Evolutionary conservation across 64 coral and sea anemone genomes (phyloP).

Genomic region (Montipora sp.): DNA sequence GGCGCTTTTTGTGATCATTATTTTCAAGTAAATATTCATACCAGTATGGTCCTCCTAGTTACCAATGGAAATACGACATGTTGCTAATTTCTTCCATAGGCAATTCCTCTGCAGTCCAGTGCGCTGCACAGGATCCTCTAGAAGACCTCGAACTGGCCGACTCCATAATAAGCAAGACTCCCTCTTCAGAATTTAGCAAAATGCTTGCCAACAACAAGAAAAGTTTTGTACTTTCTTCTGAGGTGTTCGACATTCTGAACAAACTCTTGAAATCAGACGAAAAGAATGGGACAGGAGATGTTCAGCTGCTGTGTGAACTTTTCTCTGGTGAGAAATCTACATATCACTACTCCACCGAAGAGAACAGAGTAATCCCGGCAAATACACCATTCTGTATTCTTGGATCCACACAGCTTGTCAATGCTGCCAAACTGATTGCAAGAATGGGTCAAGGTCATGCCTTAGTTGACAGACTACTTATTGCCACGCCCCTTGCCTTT

Average conservation of each 20-base stretch:
- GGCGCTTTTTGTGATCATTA: too few relatives aligned
- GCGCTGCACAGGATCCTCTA: slow-evolving; percentile 35
- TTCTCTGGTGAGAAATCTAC: slow-evolving; percentile 41
- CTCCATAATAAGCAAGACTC: slow-evolving; percentile 4
- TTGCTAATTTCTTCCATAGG: neutral
- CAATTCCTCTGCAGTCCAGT: slow-evolving; percentile 42
- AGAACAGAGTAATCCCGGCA: neutral
- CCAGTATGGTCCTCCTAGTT: neutral
- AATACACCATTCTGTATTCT: slow-evolving; percentile 50
- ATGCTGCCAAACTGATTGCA: slow-evolving; percentile 45
- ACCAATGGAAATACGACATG: too few relatives aligned
- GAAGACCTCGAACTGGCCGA: neutral
- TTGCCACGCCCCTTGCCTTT: slow-evolving; percentile 42
- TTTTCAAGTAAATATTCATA: neutral
- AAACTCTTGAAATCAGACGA: slow-evolving; percentile 62
- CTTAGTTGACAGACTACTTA: slow-evolving; percentile 30
- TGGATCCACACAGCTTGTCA: slow-evolving; percentile 40
- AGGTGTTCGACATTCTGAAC: slow-evolving; percentile 41
- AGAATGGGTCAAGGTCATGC: slow-evolving; percentile 51
- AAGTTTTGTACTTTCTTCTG: slow-evolving; percentile 26
- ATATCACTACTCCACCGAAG: slow-evolving; percentile 26
- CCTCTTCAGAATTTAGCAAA: slow-evolving; percentile 25
- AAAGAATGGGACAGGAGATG: slow-evolving; percentile 28
- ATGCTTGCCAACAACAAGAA: slow-evolving; percentile 27
- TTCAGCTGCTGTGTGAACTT: slow-evolving; percentile 47